Base-by-base conservation (phyloP, 37 sponge, comb jelly and placozoan genomes). In the Aphrocallistes beatrix region DNA sequence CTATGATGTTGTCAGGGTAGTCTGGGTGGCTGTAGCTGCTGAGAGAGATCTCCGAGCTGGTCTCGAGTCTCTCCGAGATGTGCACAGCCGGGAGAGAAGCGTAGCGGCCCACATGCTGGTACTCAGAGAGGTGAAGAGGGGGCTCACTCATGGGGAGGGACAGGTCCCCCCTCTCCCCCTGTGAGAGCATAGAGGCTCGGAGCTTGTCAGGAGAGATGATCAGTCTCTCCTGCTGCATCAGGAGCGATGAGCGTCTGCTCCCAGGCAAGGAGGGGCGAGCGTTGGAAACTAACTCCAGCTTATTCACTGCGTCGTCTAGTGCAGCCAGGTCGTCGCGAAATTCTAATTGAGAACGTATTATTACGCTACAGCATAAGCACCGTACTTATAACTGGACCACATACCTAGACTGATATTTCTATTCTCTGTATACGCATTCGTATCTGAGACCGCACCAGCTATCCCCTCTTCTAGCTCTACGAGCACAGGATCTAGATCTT, bases 31-130 rank as follows among this genome's bases (percentile, higher is more conserved):
- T 19, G 75, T 21, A 47, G 17, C 17, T 47, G 49, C 34, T 60
- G 75, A 60, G 75, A 60, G 75, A 60, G 34, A 60, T 13, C 75
- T 60, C 75, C 6, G 75, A 60, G 34, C 75, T 60, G 32, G 75
- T 28, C 75, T 60, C 75, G 25, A 60, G 75, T 60, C 75, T 60
- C 25, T 13, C 75, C 3, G 17, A 6, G 3, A 30, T 25, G 75
- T 19, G 32, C 3, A 60, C n/a, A 1, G 34, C 21, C 6, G 75
- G 75, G 75, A 60, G 75, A 13, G 75, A 60, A 1, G 75, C 25
- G 75, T 60, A 60, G 75, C 75, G 75, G 34, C 28, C 75, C 34
- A 60, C 28, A 13, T 19, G n/a, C 6, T 19, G 75, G 34, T 19
- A 47, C 17, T 47, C 49, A 47, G 49, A 47, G 49, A 47, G 13